Evolutionary conservation across 2,113 vertebrate genomes (phyloP).

Genomic region (Piprites chloris): DNA sequence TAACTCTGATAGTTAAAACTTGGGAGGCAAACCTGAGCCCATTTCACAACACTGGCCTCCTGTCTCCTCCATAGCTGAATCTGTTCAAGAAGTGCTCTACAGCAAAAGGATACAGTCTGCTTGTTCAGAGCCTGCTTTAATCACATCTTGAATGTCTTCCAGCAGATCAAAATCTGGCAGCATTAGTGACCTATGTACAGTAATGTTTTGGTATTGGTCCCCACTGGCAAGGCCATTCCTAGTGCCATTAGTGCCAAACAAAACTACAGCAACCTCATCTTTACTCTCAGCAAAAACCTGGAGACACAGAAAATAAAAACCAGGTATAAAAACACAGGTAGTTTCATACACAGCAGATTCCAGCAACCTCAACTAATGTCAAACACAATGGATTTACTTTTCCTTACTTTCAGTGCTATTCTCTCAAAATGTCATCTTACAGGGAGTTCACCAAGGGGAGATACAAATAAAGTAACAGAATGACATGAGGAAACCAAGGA

Average conservation of each 20-base stretch:
- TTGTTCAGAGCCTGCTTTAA: conserved; percentile 81
- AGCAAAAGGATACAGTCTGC: conserved; percentile 91
- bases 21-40: background rate
- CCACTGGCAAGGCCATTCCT: conserved; percentile 77
- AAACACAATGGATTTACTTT: background rate
- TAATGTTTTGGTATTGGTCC: conserved; percentile 90
- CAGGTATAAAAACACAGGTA: background rate
- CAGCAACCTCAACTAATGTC: background rate
- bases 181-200: conserved; percentile 81
- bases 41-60: background rate
- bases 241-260: conserved; percentile 89
- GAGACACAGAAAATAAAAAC: background rate
- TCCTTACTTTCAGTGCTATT: background rate
- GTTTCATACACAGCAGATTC: background rate
- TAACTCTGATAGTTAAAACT: background rate
- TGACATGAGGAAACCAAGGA: background rate
- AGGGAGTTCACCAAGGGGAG: background rate
- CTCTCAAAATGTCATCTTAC: background rate
- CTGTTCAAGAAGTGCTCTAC: background rate
- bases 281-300: conserved; percentile 95
- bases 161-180: conserved; percentile 90
- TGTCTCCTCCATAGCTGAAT: background rate
- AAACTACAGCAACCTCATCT: conserved; percentile 88
- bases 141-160: conserved; percentile 82
- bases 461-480: background rate